These are phyloP conservation scores for Cyclargus thomasi DNA, from an alignment of 1,140 invertebrate species.

Conservation along the genomic window DNA sequence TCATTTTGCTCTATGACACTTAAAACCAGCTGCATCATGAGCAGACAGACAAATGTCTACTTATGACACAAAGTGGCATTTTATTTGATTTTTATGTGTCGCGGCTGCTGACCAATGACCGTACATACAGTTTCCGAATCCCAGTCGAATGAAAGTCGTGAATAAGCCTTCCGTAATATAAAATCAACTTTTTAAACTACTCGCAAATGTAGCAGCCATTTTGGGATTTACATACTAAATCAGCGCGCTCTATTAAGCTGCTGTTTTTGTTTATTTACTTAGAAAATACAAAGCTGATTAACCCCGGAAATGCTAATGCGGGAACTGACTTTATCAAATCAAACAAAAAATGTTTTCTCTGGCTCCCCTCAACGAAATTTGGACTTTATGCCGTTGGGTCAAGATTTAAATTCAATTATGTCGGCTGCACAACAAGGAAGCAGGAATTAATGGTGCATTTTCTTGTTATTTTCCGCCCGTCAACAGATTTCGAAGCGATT, in stretches of 20 bases:
- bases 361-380: conserved; percentile 16
- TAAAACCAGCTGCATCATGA: too few relatives aligned
- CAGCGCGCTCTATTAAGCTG: conserved; percentile 6
- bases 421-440: conserved; percentile 22
- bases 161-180: not conserved
- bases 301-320: conserved; percentile 46
- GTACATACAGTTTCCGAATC: too few relatives aligned
- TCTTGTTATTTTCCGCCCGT: conserved; percentile 37
- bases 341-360: conserved; percentile 38
- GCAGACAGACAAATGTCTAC: too few relatives aligned
- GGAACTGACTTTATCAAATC: conserved; percentile 44
- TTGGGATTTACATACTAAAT: conserved; percentile 2
- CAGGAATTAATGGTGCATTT: conserved; percentile 42
- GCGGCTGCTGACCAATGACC: too few relatives aligned
- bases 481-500: conserved; percentile 30
- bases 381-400: conserved; percentile 13
- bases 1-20: too few relatives aligned
- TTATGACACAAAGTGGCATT: too few relatives aligned
- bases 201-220: conserved; percentile 2
- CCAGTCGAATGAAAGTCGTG: too few relatives aligned
- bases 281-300: conserved; percentile 54
- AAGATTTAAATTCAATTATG: conserved; percentile 20
- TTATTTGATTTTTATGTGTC: too few relatives aligned
- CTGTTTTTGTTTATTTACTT: conserved; percentile 43
- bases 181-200: not conserved